phyloP scores from a whole-genome alignment of 2,113 vertebrate species.

The Cebus imitator region DNA sequence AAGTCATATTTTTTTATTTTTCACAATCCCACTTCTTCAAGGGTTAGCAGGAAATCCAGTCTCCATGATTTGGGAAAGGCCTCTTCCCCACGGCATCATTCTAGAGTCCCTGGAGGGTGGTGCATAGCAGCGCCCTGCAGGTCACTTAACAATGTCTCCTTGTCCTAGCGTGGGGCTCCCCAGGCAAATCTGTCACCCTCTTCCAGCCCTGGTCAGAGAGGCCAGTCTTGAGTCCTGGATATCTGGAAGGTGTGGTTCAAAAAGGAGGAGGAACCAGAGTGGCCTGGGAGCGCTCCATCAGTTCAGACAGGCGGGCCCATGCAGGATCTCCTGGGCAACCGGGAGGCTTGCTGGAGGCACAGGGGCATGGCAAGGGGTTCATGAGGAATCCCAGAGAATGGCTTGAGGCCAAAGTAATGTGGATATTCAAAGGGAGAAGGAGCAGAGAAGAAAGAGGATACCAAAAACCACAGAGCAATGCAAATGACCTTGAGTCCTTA shows the following conservation, averaged over 20 bases:
- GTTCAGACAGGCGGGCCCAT: not conserved
- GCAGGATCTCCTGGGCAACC: too few species aligned
- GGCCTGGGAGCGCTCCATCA: not conserved
- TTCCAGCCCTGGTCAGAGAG: not conserved
- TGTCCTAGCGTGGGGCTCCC: not conserved
- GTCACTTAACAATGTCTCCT: not conserved
- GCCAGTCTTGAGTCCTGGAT: accelerated
- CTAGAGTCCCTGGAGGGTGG: not conserved
- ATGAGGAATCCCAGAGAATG: not conserved
- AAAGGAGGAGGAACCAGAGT: not conserved
- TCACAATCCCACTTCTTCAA: not conserved
- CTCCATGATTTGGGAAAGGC: not conserved
- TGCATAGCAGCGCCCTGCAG: not conserved
- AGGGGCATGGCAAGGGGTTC: not conserved
- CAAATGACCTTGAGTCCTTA: not conserved
- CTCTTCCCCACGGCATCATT: not conserved
- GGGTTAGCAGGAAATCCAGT: not conserved
- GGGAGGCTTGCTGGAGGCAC: accelerated
- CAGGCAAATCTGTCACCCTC: not conserved
- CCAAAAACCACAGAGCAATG: not conserved
- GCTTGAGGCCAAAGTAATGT: not conserved
- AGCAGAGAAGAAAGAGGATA: not conserved
- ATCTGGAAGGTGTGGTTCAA: not conserved
- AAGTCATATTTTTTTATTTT: not conserved
- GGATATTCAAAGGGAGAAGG: not conserved